Base-by-base conservation (phyloP, 2,797 vertebrate species). In the Karalla daura region DNA sequence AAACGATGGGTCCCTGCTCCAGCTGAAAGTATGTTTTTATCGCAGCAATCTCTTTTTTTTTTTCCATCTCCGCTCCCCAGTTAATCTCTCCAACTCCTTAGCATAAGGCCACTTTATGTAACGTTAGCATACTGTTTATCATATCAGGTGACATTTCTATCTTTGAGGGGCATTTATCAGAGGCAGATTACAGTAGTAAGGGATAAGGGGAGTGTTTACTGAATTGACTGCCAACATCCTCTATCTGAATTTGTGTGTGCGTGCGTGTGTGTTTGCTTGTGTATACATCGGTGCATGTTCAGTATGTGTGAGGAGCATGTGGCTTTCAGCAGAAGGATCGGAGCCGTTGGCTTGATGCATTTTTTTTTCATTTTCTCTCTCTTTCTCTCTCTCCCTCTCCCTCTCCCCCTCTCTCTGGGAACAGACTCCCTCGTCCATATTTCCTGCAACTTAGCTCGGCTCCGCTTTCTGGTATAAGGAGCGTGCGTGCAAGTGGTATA, bases 61-160 rank as follows among this genome's bases (percentile, higher is more conserved):
- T 84, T 81, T 68, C 76, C 85, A 78, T 87, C 83, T 80, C 56
- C 18, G 51, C 81, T 88, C 74, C 37, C 45, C 85, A 63, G 87
- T 87, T 88, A 89, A 89, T 92, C 86, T 91, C 45, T 84, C 74
- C 85, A 83, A 79, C 83, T 87, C 88, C 85, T 88, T 85, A 87
- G 85, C 84, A 91, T 91, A 86, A 83, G 83, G 86, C 88, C 86
- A 85, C 92, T 89, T 91, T 90, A 90, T 86, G 90, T 91, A 89
- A 89, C 65, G 78, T 84, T 86, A 86, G 90, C 86, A 86, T 78
- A 76, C 77, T 85, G 81, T 87, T 87, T 91, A 91, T 88, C 89
- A 89, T 91, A 92, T 94, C 91, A 93, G 92, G 90, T 93, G 91
- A 92, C 93, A 89, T 91, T 91, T 90, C 87, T 91, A 91, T 92